Base-by-base conservation (phyloP, 2,113 vertebrate species). In the Antechinus flavipes region DNA sequence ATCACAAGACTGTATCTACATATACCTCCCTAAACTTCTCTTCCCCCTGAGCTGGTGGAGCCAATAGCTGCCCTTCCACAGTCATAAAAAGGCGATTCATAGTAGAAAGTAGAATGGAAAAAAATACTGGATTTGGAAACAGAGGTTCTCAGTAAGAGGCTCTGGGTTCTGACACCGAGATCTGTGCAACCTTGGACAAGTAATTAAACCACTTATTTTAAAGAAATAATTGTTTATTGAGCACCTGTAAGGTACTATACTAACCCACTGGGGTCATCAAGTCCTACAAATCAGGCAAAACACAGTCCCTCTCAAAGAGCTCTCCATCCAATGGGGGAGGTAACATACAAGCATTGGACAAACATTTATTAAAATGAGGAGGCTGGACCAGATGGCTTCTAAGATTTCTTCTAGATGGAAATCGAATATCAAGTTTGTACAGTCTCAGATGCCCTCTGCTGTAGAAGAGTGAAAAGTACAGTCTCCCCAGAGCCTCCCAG, bases 361-460 rank as follows among this genome's bases (percentile, higher is more conserved):
- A 68, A 68, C 35, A 76, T n/a, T 16, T 3, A 14, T 7, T 42
- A n/a, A 76, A 42, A 22, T n/a, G 61, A 68, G 30, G 5, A 23
- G 61, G 2, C 10, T 68, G 1, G 76, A 4, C 84, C 46, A 10
- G n/a, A n/a, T 27, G 52, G 47, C n/a, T 76, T 46, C 52, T 26
- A 9, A 25, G 8, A 30, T 30, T 49, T 1, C 16, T 68, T 76
- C 16, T 76, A 42, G 68, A 16, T 76, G 19, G 35, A 76, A 76
- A n/a, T 3, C 35, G 22, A 76, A 42, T 35, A 76, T 42, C 68
- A 76, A n/a, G 16, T 76, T n/a, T 42, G 68, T 7, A 76, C 68
- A 22, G 68, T n/a, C 68, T 53, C 25, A 56, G 91, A 16, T 93
- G 93, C 93, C 96, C 95, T 93, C 97, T 97, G 94, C 94, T 96